Evolutionary conservation across 1,140 invertebrate species (phyloP).

Genomic region (Drosophila sulfurigaster): DNA sequence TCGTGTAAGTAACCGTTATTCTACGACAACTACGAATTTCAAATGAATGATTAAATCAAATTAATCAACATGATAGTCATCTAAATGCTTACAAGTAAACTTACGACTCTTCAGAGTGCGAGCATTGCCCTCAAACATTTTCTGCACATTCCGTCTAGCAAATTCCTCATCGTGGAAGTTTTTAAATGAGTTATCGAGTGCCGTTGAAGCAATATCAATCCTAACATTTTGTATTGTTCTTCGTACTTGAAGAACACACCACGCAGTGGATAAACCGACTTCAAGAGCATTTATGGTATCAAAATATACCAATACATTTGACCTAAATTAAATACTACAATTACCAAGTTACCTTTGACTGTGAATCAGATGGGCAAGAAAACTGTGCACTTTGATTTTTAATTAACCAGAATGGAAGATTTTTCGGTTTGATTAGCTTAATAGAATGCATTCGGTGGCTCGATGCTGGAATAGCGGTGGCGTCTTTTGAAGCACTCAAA

Average conservation of each 20-base stretch:
- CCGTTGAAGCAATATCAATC: conserved; percentile 81
- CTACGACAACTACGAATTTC: background rate
- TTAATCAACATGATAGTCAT: conserved; percentile 74
- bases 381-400: conserved; percentile 21
- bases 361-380: conserved; percentile 20
- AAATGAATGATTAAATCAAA: too few relatives aligned
- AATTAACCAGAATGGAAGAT: conserved; percentile 68
- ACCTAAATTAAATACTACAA: too few relatives aligned
- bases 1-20: background rate
- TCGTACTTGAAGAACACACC: conserved; percentile 86
- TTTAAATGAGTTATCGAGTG: conserved; percentile 74
- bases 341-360: conserved; percentile 50
- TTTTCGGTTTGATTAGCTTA: conserved; percentile 54
- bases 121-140: conserved; percentile 75
- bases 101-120: conserved; percentile 73
- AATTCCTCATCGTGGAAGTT: conserved; percentile 77
- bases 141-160: conserved; percentile 70
- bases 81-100: conserved; percentile 65
- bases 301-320: too few relatives aligned
- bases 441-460: conserved; percentile 54
- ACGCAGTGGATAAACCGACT: conserved; percentile 67
- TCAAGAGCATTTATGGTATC: conserved; percentile 32
- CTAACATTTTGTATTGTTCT: conserved; percentile 76
- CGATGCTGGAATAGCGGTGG: conserved; percentile 48
- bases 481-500: conserved; percentile 47